phyloP scores from a whole-genome alignment of 2,113 vertebrate species.

The Actinemys pallida region DNA sequence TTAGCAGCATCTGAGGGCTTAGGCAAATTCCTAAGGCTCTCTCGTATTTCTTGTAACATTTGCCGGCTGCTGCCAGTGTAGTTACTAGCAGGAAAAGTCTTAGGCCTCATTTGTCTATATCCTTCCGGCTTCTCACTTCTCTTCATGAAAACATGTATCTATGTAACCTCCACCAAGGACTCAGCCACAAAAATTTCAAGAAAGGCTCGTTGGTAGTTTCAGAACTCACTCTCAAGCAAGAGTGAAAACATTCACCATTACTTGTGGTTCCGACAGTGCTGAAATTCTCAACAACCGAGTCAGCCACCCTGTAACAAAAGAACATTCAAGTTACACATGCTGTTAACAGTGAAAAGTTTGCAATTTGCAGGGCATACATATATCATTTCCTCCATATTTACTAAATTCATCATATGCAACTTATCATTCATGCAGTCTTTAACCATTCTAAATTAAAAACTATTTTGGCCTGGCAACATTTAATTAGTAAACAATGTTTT shows the following conservation, averaged over 20 bases:
- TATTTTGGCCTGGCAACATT: neutral
- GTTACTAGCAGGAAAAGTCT: slow-evolving; percentile 97
- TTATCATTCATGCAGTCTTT: neutral
- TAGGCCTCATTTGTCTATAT: slow-evolving; percentile 98
- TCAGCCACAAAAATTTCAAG: slow-evolving; percentile 55
- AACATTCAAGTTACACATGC: neutral
- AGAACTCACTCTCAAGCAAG: slow-evolving; percentile 32
- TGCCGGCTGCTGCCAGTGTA: slow-evolving; percentile 95
- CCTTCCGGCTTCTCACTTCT: slow-evolving; percentile 97
- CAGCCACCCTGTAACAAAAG: slow-evolving; percentile 60
- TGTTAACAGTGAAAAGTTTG: neutral
- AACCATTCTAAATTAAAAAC: neutral
- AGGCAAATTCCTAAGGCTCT: slow-evolving; percentile 94
- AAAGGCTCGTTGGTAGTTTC: slow-evolving; percentile 42
- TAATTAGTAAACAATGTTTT: neutral
- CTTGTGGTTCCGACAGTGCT: neutral
- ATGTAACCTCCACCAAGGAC: slow-evolving; percentile 77
- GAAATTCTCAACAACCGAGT: slow-evolving; percentile 27
- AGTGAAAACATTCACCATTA: slow-evolving; percentile 24
- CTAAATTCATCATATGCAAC: neutral
- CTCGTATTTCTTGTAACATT: slow-evolving; percentile 98
- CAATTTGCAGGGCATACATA: neutral
- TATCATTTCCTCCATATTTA: neutral
- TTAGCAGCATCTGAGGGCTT: slow-evolving; percentile 92
- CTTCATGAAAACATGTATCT: slow-evolving; percentile 97